Conservation (phyloP, 2,113 vertebrate species). For the Anoplopoma fimbria region DNA sequence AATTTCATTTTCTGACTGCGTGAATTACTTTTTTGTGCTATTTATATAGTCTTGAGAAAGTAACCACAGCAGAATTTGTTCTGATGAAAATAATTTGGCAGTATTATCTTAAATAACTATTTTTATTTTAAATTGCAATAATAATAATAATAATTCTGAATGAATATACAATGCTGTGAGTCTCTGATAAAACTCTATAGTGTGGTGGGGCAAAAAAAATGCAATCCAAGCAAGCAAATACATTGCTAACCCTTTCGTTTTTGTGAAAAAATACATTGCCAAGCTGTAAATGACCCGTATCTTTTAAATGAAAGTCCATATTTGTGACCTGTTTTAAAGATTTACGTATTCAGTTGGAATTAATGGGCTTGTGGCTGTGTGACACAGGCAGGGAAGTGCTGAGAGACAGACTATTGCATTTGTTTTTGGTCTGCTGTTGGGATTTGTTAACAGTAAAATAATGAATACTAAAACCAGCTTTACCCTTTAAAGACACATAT, state of each 20-base stretch:
- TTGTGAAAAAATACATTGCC: neutral
- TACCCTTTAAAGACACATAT: slow-evolving; percentile 25
- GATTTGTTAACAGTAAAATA: slow-evolving; percentile 22
- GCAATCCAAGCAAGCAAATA: neutral
- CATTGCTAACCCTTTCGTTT: neutral
- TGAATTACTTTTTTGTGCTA: neutral
- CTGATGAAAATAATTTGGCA: neutral
- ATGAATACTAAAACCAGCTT: slow-evolving; percentile 1
- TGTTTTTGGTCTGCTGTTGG: slow-evolving; percentile 9
- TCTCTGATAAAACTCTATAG: neutral
- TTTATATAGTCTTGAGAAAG: neutral
- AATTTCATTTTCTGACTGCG: neutral
- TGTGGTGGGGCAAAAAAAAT: neutral
- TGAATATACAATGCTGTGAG: neutral
- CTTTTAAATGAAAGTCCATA: neutral
- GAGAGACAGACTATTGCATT: slow-evolving; percentile 8
- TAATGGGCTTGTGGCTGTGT: neutral
- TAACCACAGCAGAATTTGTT: neutral
- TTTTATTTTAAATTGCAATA: neutral
- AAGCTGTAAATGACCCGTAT: neutral
- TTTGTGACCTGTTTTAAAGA: neutral
- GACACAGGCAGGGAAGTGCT: neutral
- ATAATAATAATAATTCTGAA: neutral
- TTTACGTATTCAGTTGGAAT: neutral
- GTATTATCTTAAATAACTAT: neutral